Evolutionary conservation across 2,113 vertebrate genomes (phyloP).

Genomic region (Vidua macroura): DNA sequence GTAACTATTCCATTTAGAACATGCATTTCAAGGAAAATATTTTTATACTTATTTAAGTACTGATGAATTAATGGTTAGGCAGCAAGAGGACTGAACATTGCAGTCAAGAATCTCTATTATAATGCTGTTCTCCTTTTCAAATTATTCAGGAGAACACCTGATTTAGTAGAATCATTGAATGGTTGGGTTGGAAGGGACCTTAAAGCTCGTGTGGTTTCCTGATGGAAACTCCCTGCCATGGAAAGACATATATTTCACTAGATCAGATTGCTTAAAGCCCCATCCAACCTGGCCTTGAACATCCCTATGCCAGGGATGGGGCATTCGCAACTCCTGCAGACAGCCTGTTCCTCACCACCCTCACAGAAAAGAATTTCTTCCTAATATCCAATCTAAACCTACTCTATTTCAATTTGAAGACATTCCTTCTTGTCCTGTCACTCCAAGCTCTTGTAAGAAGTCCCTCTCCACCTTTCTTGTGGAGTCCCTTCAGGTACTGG

Average conservation of each 20-base stretch:
- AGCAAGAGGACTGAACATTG: background rate
- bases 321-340: background rate
- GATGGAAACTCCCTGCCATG: background rate
- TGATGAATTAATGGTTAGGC: conserved; percentile 4
- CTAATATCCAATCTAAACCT: background rate
- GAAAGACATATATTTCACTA: background rate
- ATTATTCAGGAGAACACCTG: background rate
- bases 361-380: background rate
- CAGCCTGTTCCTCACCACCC: background rate
- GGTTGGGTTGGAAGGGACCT: background rate
- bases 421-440: background rate
- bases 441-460: background rate
- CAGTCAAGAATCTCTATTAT: background rate
- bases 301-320: background rate
- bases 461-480: background rate
- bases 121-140: background rate
- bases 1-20: background rate
- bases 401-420: background rate
- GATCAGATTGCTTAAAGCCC: background rate
- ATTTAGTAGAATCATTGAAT: background rate
- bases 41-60: conserved; percentile 52
- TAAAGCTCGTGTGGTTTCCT: background rate
- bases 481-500: background rate
- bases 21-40: conserved; percentile 51
- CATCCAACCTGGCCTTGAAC: background rate